Evolutionary conservation across 2,113 vertebrate species (phyloP).

Genomic region (Xiphophorus couchianus): DNA sequence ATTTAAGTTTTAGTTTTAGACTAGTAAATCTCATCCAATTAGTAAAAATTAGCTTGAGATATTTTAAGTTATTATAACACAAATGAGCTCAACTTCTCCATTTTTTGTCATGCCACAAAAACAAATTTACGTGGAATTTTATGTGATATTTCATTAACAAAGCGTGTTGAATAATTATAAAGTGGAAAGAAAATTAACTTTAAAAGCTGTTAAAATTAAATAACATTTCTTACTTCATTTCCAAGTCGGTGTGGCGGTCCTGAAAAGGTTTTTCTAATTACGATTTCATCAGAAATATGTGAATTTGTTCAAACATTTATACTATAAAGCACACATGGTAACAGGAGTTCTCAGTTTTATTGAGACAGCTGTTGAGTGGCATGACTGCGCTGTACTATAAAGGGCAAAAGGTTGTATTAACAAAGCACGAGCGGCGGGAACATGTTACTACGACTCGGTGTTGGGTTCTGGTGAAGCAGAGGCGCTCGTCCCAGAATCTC

Average conservation of each 20-base stretch:
- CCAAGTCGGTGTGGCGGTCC: no score
- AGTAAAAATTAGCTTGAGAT: background rate
- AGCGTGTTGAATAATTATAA: no score
- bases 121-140: no score
- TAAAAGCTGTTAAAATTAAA: no score
- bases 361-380: conserved; percentile 8
- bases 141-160: no score
- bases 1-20: no score
- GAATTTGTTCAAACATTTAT: background rate
- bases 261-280: background rate
- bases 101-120: no score
- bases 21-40: background rate
- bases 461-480: conserved; percentile 19
- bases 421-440: conserved; percentile 30
- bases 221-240: no score
- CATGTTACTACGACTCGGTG: conserved; percentile 34
- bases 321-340: background rate
- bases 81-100: no score
- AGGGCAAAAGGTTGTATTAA: conserved; percentile 43
- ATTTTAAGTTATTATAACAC: no score
- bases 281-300: background rate
- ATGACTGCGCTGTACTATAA: conserved; percentile 1
- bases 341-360: conserved; percentile 15
- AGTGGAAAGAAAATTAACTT: no score
- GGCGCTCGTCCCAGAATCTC: conserved; percentile 16